Conservation (phyloP, 2,113 vertebrate species). For the Xiphophorus hellerii region DNA sequence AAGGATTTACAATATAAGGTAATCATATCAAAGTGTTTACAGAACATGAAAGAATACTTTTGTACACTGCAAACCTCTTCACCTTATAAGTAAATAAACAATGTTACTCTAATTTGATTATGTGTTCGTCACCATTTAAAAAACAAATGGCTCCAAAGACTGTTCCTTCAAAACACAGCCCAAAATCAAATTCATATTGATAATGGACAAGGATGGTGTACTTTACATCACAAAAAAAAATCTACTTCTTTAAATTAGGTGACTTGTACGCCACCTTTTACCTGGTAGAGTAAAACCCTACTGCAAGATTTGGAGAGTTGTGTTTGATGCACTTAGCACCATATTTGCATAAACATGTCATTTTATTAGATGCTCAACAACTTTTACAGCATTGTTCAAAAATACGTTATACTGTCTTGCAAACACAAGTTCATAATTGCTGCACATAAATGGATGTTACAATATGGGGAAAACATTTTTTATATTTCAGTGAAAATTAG, state of each 20-base stretch:
- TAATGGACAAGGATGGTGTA: background rate
- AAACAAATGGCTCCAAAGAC: background rate
- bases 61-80: background rate
- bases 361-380: no score
- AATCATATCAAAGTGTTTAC: background rate
- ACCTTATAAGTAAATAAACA: no score
- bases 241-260: background rate
- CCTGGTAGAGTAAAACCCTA: no score
- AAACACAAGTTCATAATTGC: constrained; percentile 1
- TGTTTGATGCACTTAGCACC: background rate
- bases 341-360: no score
- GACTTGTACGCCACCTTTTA: background rate
- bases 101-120: background rate
- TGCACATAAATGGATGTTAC: constrained; percentile 5
- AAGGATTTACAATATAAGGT: background rate
- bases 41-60: background rate
- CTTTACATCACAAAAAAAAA: no score
- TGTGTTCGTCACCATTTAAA: background rate
- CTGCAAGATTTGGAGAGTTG: background rate
- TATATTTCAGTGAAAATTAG: background rate
- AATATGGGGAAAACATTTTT: background rate
- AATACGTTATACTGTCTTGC: background rate
- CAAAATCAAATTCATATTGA: background rate
- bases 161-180: background rate
- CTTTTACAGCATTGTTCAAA: background rate